These are phyloP conservation scores for Clivina fossor DNA, from an alignment of 2,888 invertebrate species.

Conservation along the genomic window DNA sequence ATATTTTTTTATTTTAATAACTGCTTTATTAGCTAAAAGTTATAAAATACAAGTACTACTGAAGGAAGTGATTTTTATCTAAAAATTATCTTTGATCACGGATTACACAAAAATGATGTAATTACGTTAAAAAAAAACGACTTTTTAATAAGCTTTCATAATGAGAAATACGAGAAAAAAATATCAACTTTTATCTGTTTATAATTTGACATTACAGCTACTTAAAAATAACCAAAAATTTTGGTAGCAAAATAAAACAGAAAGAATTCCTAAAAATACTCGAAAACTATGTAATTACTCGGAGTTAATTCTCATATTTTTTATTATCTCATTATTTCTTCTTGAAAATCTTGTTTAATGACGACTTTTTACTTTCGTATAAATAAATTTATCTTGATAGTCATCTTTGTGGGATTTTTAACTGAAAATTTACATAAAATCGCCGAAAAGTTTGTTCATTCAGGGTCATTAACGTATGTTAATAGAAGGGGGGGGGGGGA, in stretches of 20 bases:
- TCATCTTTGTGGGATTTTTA: slow-evolving; percentile 3
- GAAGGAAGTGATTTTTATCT: no score
- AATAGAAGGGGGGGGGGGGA: neutral
- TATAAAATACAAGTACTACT: no score
- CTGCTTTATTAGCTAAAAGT: no score
- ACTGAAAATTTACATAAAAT: slow-evolving; percentile 10
- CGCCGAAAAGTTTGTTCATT: slow-evolving; percentile 10
- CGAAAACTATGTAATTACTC: neutral
- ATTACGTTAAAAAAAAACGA: no score
- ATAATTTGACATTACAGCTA: no score
- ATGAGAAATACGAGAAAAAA: no score
- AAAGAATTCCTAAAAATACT: neutral
- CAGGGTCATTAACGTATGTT: slow-evolving; percentile 10
- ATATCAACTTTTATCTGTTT: no score
- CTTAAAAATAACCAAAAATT: no score
- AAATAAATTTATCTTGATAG: slow-evolving; percentile 10
- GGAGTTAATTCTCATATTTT: neutral
- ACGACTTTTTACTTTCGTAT: neutral
- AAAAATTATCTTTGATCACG: no score
- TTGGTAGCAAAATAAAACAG: neutral
- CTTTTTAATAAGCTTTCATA: no score
- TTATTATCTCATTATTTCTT: neutral
- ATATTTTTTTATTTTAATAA: no score
- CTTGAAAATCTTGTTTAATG: slow-evolving; percentile 3
- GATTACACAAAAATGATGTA: no score